Percentiles rank a stretch among this genome's conserved stretches.
Evolutionary conservation across 2,888 invertebrate genomes (phyloP).

Genomic region (Eustalomyia histrio): DNA sequence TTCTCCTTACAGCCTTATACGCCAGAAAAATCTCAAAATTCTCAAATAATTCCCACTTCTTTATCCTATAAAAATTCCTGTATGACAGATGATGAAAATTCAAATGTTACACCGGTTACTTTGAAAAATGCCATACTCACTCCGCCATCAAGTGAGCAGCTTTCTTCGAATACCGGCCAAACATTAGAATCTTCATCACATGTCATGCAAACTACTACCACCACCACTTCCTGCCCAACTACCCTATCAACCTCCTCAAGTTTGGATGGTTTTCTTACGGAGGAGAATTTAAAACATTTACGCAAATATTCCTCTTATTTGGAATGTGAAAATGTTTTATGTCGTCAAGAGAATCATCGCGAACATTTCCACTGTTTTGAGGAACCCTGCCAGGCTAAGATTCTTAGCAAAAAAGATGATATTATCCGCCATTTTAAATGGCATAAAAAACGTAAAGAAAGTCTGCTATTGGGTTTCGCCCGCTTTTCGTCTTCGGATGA

Average conservation of each 20-base stretch:
- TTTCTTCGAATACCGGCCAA: slow-evolving; percentile 57
- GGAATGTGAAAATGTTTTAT: slow-evolving; percentile 78
- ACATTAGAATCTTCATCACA: slow-evolving; percentile 49
- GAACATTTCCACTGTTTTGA: slow-evolving; percentile 96
- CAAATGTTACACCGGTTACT: slow-evolving; percentile 70
- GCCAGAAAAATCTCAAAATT: slow-evolving; percentile 73
- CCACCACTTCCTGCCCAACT: neutral
- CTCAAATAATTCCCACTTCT: slow-evolving; percentile 54
- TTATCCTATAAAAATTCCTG: slow-evolving; percentile 15
- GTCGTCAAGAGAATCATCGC: slow-evolving; percentile 80
- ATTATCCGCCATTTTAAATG: slow-evolving; percentile 99
- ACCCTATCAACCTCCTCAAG: slow-evolving; percentile 69
- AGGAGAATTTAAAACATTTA: slow-evolving; percentile 76
- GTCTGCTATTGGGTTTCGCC: slow-evolving; percentile 90
- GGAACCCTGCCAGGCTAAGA: slow-evolving; percentile 85
- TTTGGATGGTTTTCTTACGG: slow-evolving; percentile 74
- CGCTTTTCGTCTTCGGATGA: slow-evolving; percentile 97
- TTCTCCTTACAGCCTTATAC: slow-evolving; percentile 70
- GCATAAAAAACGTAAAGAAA: slow-evolving; percentile 99
- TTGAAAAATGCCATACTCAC: slow-evolving; percentile 72
- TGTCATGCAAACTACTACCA: slow-evolving; percentile 7
- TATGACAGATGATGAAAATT: slow-evolving; percentile 65
- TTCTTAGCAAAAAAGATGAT: slow-evolving; percentile 99
- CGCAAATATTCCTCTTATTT: slow-evolving; percentile 78
- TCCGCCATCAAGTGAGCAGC: slow-evolving; percentile 75